Percentiles rank a stretch among this genome's conserved stretches.
phyloP scores from a whole-genome alignment of 2,797 vertebrate genomes.

The Cryptoprocta ferox region DNA sequence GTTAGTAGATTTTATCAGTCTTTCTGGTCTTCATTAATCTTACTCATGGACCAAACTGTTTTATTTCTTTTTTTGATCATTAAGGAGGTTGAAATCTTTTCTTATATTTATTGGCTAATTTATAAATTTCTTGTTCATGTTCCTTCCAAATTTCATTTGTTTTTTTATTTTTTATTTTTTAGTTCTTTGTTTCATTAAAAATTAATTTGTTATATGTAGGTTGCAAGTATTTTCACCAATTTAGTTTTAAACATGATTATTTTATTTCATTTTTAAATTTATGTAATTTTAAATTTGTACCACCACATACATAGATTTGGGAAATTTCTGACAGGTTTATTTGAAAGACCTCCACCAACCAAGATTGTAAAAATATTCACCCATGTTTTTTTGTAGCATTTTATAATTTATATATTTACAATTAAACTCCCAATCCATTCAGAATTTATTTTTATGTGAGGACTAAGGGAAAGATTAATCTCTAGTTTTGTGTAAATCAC shows the following conservation, averaged over 20 bases:
- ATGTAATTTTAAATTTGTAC: neutral
- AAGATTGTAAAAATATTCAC: neutral
- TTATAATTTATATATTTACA: neutral
- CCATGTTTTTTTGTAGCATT: neutral
- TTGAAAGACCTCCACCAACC: neutral
- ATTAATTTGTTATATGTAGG: neutral
- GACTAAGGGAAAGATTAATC: neutral
- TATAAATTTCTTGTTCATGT: neutral
- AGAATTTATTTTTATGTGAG: neutral
- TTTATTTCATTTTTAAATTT: neutral
- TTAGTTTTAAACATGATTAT: neutral
- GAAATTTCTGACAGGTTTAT: neutral
- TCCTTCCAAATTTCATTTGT: neutral
- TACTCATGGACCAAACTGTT: neutral
- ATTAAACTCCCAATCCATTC: neutral
- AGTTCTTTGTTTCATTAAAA: neutral
- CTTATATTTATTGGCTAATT: neutral
- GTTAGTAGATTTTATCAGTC: neutral
- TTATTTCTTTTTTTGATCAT: neutral
- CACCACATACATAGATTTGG: neutral
- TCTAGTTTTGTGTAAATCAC: neutral
- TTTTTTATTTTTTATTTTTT: neutral
- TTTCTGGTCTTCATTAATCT: neutral
- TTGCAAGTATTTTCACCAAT: neutral
- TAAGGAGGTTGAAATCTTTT: neutral